Evolutionary conservation across 2,888 invertebrate genomes (phyloP), one percentile per base, ranked within the genome.

Genomic region (Tricholauxania praeusta): DNA sequence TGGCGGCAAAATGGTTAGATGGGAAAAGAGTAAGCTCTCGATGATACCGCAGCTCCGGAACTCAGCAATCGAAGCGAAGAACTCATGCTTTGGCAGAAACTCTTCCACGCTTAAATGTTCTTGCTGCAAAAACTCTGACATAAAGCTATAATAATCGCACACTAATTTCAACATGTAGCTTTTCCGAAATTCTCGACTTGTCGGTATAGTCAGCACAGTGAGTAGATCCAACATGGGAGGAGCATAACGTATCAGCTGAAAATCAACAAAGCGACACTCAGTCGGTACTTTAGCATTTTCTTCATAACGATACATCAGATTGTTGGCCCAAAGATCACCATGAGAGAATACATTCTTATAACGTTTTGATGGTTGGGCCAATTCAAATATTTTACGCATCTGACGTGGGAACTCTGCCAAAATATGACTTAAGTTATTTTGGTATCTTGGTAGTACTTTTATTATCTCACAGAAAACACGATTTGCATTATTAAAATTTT

Each of bases 241-340:
- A 17, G 90, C 90, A 80, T 91, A 93, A 32, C 91, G 88, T 0
- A 90, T 87, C 66, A 92, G 88, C 85, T 93, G 93, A 80, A 91
- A 94, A 83, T 94, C 94, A 3, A 94, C 90, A 14, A 94, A 82
- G 49, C 91, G 82, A 77, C 92, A 92, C 47, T 90, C 89, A 3
- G 90, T 86, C 1, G 91, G 90, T 49, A 81, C 82, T 0, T 86
- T 79, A 12, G 84, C 85, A 68, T 79, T 76, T 75, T 80, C 82
- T 10, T 10, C 39, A 55, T 87, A 86, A 22, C 82, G 82, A 52
- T 88, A 87, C 82, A 89, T 83, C 0, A 88, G 72, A 76, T 89
- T 89, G 71, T 88, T 88, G 0, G 87, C 82, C 89, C 89, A 89
- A 19, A 89, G 79, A 80, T 89, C 89, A 5, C 86, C 88, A 74